phyloP scores from a whole-genome alignment of 2,888 invertebrate genomes.

The Lacanobia oleracea region DNA sequence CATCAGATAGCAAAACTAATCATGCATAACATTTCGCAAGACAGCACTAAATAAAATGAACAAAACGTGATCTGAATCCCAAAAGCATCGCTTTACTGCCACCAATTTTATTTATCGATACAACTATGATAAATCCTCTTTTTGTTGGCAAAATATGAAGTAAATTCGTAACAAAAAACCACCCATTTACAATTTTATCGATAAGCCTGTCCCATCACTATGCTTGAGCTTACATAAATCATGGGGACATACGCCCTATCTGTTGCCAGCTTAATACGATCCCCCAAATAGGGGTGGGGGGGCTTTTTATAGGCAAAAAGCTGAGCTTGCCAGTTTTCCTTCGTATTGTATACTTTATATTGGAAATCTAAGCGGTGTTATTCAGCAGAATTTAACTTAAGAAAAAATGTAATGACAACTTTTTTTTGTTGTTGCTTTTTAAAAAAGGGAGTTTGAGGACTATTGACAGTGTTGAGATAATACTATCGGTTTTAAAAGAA shows the following conservation, averaged over 20 bases:
- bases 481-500: background rate
- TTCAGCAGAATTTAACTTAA: conserved; percentile 60
- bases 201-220: conserved; percentile 74
- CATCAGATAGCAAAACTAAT: conserved; percentile 38
- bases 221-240: conserved; percentile 85
- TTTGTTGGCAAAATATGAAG: conserved; percentile 41
- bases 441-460: background rate
- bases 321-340: conserved; percentile 66
- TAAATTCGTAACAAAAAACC: conserved; percentile 44
- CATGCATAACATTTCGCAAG: conserved; percentile 17
- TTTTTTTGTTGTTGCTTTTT: conserved; percentile 24
- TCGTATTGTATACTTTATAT: conserved; percentile 65
- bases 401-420: conserved; percentile 45
- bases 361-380: conserved; percentile 58
- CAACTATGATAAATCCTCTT: conserved; percentile 36
- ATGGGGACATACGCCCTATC: conserved; percentile 89
- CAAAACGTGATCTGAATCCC: conserved; percentile 37
- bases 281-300: conserved; percentile 77
- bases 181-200: conserved; percentile 54
- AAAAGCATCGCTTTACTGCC: conserved; percentile 14
- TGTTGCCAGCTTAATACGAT: conserved; percentile 89
- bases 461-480: conserved; percentile 18
- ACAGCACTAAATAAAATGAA: conserved; percentile 36
- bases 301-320: conserved; percentile 72
- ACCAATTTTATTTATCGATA: conserved; percentile 42